Base-by-base conservation (phyloP, 2,888 invertebrate genomes). In the Lissocephala sabroskyi region DNA sequence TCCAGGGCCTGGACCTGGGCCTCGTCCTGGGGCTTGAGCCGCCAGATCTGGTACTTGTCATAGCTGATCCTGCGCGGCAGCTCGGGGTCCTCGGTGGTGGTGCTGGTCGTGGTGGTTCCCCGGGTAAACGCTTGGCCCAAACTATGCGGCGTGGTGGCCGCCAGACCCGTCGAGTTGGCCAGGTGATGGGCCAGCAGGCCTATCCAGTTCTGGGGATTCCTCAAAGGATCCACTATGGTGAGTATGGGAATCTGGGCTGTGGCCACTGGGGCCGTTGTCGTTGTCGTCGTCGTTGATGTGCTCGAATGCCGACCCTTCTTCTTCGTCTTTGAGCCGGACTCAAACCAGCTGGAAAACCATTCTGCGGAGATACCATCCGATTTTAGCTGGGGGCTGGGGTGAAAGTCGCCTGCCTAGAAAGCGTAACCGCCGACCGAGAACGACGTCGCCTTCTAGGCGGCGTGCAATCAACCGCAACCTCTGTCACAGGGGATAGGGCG, bases 271-370 rank as follows among this genome's bases (percentile, higher is more conserved):
- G 79, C 67, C 1, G 80, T 62, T 3, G 80, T 79, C 9, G 79
- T 74, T 1, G 81, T 81, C 43, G 82, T 70, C 14, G 62, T 54
- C 10, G 67, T 65, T 32, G n/a, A n/a, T n/a, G n/a, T n/a, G n/a
- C n/a, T n/a, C n/a, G n/a, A n/a, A n/a, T 61, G 59, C 16, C 73
- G 62, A 1, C 73, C 76, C 26, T 67, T 57, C 10, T 59, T 62
- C 54, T 80, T 79, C 0, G 75, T 53, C 18, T 56, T 71, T 2
- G 71, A 59, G 14, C 62, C 64, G 2, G 60, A 76, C 19, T 83
- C 81, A 62, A 87, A 87, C 87, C 88, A 88, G 49, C 83, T 80
- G 32, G 80, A 83, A 56, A 88, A 86, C 88, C 88, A 88, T 64
- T 79, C 83, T 83, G 23, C 3, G 6, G n/a, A 30, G n/a, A n/a